phyloP scores from a whole-genome alignment of 2,888 invertebrate genomes.

The Drosophila paucipuncta region DNA sequence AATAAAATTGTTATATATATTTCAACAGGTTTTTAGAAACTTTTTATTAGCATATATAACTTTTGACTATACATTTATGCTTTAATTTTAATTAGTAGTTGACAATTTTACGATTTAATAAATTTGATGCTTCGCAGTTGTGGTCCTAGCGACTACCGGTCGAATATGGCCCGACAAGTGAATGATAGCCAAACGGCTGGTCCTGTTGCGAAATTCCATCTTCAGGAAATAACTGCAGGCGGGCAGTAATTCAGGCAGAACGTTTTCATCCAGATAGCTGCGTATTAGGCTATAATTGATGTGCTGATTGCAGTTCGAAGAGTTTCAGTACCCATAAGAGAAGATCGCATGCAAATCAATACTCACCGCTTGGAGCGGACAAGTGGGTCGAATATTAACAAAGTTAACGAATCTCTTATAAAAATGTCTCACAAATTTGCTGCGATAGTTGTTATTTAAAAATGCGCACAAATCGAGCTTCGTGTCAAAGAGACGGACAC shows the following conservation, averaged over 20 bases:
- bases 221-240: constrained; percentile 47
- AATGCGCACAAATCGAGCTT: constrained; percentile 52
- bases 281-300: constrained; percentile 55
- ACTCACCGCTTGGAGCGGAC: constrained; percentile 61
- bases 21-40: not conserved
- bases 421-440: constrained; percentile 52
- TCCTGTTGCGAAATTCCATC: constrained; percentile 26
- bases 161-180: constrained; percentile 39
- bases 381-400: constrained; percentile 38
- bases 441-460: constrained; percentile 47
- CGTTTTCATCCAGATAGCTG: constrained; percentile 50
- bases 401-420: constrained; percentile 34
- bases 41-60: not conserved
- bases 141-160: not conserved
- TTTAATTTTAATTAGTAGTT: not conserved
- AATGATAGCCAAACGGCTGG: constrained; percentile 33
- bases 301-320: constrained; percentile 33
- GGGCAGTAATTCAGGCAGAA: constrained; percentile 56
- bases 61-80: not conserved
- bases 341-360: not conserved
- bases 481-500: constrained; percentile 51
- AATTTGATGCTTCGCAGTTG: constrained; percentile 10
- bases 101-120: not conserved
- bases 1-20: not conserved
- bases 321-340: not conserved